Conservation (phyloP, 2,888 invertebrate species). For the Epinotia bilunana region DNA sequence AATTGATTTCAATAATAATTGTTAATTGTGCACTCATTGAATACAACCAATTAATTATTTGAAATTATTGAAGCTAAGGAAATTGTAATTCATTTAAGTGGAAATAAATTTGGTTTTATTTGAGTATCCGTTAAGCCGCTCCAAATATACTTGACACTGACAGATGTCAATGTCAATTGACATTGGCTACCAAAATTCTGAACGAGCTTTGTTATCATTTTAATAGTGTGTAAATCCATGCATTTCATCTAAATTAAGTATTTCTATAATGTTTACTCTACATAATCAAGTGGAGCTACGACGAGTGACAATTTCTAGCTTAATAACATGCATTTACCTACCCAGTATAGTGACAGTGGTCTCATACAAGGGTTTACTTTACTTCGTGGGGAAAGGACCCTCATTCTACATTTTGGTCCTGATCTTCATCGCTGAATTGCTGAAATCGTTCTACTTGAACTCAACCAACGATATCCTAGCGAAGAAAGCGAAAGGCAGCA, state of each 20-base stretch:
- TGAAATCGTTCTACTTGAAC: constrained; percentile 80
- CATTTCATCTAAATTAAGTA: constrained; percentile 6
- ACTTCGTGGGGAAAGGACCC: constrained; percentile 84
- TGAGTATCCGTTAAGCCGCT: not conserved
- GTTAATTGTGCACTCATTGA: not conserved
- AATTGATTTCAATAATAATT: not conserved
- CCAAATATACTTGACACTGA: not conserved
- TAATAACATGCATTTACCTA: constrained; percentile 86
- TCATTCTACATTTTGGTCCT: constrained; percentile 74
- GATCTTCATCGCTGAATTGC: constrained; percentile 80
- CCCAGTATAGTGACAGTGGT: constrained; percentile 83
- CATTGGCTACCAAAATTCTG: not conserved
- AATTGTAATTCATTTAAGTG: not conserved
- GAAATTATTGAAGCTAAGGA: not conserved
- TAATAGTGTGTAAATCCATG: constrained; percentile 19
- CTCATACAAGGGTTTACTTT: constrained; percentile 83
- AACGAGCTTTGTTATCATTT: not conserved
- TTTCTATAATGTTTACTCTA: constrained; percentile 67
- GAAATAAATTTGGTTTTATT: not conserved
- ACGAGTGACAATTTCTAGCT: constrained; percentile 79
- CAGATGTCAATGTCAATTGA: not conserved
- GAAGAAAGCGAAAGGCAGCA: constrained; percentile 71
- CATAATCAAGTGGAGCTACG: constrained; percentile 73
- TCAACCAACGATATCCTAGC: constrained; percentile 65
- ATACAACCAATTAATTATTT: not conserved